Evolutionary conservation across 2,113 vertebrate genomes (phyloP).

Genomic region (Excalfactoria chinensis): DNA sequence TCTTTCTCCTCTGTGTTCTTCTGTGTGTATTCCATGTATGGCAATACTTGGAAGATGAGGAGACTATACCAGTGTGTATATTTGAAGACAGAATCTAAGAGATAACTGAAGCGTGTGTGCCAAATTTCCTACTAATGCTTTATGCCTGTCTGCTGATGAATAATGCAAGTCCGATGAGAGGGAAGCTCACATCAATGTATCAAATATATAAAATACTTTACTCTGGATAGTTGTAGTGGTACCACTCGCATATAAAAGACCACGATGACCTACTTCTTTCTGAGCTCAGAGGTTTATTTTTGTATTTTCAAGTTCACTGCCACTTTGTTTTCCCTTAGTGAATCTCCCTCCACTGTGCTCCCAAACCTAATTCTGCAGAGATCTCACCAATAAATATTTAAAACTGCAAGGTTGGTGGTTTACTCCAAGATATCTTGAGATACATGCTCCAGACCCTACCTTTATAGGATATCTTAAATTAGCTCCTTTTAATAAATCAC

Average conservation of each 20-base stretch:
- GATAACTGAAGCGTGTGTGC: slow-evolving; percentile 45
- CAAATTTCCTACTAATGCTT: slow-evolving; percentile 42
- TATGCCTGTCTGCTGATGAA: slow-evolving; percentile 34
- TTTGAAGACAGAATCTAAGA: slow-evolving; percentile 15
- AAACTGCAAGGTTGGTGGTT: not conserved
- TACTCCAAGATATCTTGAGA: not conserved
- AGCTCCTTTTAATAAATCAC: not conserved
- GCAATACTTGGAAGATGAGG: not conserved
- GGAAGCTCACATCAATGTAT: not conserved
- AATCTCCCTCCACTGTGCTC: not conserved
- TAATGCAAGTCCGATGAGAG: slow-evolving; percentile 22
- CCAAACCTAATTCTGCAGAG: not conserved
- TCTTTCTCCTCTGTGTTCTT: slow-evolving; percentile 22
- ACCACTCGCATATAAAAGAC: not conserved
- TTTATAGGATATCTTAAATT: not conserved
- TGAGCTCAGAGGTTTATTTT: slow-evolving; percentile 1
- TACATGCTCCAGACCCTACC: not conserved
- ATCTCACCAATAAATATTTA: not conserved
- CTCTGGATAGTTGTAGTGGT: not conserved
- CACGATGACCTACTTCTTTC: slow-evolving; percentile 35
- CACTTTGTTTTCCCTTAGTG: slow-evolving; percentile 23
- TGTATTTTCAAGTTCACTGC: slow-evolving; percentile 2
- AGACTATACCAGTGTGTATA: not conserved
- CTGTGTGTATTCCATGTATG: slow-evolving; percentile 20
- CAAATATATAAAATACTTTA: slow-evolving; percentile 5